Conservation (phyloP, 2,888 invertebrate species). For the Pyrrhia umbra region DNA sequence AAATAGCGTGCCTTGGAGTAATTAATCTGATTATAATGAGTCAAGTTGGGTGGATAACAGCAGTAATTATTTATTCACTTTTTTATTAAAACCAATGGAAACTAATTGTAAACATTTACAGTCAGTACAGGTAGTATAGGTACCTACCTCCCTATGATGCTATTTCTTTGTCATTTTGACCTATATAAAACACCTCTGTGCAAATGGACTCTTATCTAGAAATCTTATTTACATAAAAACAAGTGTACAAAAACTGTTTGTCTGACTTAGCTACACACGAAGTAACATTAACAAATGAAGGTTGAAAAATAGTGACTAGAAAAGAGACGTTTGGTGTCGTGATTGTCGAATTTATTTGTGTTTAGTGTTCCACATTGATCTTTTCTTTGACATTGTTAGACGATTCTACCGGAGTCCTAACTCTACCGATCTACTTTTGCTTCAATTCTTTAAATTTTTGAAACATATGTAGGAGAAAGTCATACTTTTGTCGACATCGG, state of each 20-base stretch:
- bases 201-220: slow-evolving; percentile 37
- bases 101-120: too few relatives aligned
- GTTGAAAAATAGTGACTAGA: not conserved
- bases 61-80: slow-evolving; percentile 7
- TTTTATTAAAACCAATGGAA: slow-evolving; percentile 11
- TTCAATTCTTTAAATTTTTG: slow-evolving; percentile 1
- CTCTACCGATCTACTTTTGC: not conserved
- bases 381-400: not conserved
- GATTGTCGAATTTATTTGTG: not conserved
- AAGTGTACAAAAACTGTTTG: slow-evolving; percentile 19
- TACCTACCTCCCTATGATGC: not conserved
- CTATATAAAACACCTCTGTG: slow-evolving; percentile 24
- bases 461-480: slow-evolving; percentile 18
- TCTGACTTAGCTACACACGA: slow-evolving; percentile 11
- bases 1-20: slow-evolving; percentile 38
- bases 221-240: slow-evolving; percentile 22
- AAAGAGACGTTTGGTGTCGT: not conserved
- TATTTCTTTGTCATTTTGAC: slow-evolving; percentile 22
- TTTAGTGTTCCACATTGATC: not conserved
- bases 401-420: not conserved
- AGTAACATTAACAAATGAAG: slow-evolving; percentile 18
- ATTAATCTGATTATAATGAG: slow-evolving; percentile 37
- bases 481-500: not conserved
- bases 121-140: too few relatives aligned
- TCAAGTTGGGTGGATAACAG: slow-evolving; percentile 5